A percentile compares a stretch with the other conserved stretches of the same genome.
Conservation (phyloP, 2,113 vertebrate genomes). For the Felis chaus region DNA sequence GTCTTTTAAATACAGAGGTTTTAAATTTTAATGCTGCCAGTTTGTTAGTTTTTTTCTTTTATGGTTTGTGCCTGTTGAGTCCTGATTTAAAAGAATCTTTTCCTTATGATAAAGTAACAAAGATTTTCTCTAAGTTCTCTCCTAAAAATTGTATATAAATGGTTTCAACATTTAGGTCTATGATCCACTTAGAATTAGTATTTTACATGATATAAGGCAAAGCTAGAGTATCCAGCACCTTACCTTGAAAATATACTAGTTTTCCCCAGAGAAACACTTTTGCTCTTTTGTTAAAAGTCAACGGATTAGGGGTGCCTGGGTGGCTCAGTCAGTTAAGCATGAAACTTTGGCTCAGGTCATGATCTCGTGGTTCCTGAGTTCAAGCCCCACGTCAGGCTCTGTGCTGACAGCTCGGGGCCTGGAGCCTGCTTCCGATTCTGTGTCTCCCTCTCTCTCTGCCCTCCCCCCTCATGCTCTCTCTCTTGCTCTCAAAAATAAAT, state of each 20-base stretch:
- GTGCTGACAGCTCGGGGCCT: too few species aligned
- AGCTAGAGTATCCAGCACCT: background rate
- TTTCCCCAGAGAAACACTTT: background rate
- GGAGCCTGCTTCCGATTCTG: too few species aligned
- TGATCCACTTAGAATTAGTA: background rate
- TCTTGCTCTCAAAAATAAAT: too few species aligned
- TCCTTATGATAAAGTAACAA: background rate
- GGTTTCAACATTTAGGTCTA: background rate
- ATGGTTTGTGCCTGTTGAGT: background rate
- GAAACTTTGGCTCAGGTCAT: too few species aligned
- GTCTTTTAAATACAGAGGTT: background rate
- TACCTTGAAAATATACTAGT: background rate
- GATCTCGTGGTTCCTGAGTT: too few species aligned
- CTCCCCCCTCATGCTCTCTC: too few species aligned
- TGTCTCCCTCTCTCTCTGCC: too few species aligned
- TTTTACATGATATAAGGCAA: background rate
- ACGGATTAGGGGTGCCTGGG: background rate
- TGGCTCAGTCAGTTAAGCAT: too few species aligned
- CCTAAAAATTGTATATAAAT: background rate
- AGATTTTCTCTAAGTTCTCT: slow-evolving; percentile 10
- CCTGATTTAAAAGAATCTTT: background rate
- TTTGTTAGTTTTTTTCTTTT: background rate
- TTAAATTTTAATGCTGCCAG: background rate
- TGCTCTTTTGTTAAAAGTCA: background rate
- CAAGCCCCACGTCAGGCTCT: too few species aligned